Percentiles rank a stretch among this genome's conserved stretches.
These are phyloP conservation scores for Sinocyclocheilus grahami DNA, from an alignment of 2,113 vertebrate species.

Conservation along the genomic window DNA sequence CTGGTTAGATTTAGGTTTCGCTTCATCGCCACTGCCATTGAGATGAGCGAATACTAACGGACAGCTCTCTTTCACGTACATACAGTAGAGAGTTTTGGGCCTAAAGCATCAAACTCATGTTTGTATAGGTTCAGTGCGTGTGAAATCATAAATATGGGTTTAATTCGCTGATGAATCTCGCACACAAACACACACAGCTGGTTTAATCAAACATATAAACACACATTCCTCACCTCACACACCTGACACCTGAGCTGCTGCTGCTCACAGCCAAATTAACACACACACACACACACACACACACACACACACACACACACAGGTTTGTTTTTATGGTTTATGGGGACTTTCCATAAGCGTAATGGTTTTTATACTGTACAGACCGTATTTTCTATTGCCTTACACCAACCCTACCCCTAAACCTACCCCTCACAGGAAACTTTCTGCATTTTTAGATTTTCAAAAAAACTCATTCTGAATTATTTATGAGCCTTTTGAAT, in stretches of 20 bases:
- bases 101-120: background rate
- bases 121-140: background rate
- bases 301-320: background rate
- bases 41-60: background rate
- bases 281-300: background rate
- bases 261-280: background rate
- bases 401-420: too few species aligned
- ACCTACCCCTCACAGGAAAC: too few species aligned
- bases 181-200: background rate
- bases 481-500: too few species aligned
- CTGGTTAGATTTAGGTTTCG: too few species aligned
- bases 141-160: background rate
- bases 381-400: too few species aligned
- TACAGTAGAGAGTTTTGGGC: background rate
- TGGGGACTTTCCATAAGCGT: too few species aligned
- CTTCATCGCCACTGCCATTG: background rate
- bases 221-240: constrained; percentile 14
- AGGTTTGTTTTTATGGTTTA: too few species aligned
- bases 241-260: constrained; percentile 22
- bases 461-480: too few species aligned
- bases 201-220: constrained; percentile 17
- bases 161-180: background rate
- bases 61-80: background rate
- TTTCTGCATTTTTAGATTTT: too few species aligned
- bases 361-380: too few species aligned